Percentiles rank a stretch among this genome's conserved stretches.
Evolutionary conservation across 2,888 invertebrate species (phyloP).

Genomic region (Hyppa rectilinea): DNA sequence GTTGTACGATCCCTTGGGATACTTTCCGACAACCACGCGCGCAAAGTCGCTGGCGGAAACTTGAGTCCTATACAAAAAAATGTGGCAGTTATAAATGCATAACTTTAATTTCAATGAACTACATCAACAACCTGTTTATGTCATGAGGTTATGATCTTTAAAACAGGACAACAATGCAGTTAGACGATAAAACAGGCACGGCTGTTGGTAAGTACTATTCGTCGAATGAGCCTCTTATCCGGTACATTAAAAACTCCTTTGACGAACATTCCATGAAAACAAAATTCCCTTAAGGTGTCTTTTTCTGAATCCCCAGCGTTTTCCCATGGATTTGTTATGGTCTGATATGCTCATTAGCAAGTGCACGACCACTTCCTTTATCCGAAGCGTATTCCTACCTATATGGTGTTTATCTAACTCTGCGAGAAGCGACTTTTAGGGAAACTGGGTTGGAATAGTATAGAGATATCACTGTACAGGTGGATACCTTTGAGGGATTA

Average conservation of each 20-base stretch:
- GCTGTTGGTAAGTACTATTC: neutral
- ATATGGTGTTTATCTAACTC: conserved; percentile 51
- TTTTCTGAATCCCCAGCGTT: neutral
- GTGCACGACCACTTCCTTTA: conserved; percentile 51
- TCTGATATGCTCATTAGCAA: conserved; percentile 56
- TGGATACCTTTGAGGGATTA: conserved; percentile 17
- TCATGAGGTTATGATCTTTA: too few species aligned
- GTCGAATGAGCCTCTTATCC: neutral
- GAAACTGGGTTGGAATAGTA: conserved; percentile 47
- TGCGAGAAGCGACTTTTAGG: conserved; percentile 43
- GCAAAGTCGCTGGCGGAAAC: too few species aligned
- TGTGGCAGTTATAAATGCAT: too few species aligned
- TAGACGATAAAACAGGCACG: neutral
- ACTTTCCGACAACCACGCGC: too few species aligned
- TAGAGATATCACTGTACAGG: conserved; percentile 47
- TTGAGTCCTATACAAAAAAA: too few species aligned
- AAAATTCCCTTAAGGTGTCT: conserved; percentile 2
- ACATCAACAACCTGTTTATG: too few species aligned
- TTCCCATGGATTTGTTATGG: conserved; percentile 48
- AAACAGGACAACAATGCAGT: neutral
- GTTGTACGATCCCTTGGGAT: too few species aligned
- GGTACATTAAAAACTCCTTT: neutral
- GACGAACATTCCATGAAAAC: conserved; percentile 2
- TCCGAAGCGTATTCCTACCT: conserved; percentile 22
- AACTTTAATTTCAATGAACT: too few species aligned